Percentiles rank a stretch among this genome's conserved stretches.
Conservation (phyloP, 2,797 vertebrate genomes). For the Serranus cabrilla region DNA sequence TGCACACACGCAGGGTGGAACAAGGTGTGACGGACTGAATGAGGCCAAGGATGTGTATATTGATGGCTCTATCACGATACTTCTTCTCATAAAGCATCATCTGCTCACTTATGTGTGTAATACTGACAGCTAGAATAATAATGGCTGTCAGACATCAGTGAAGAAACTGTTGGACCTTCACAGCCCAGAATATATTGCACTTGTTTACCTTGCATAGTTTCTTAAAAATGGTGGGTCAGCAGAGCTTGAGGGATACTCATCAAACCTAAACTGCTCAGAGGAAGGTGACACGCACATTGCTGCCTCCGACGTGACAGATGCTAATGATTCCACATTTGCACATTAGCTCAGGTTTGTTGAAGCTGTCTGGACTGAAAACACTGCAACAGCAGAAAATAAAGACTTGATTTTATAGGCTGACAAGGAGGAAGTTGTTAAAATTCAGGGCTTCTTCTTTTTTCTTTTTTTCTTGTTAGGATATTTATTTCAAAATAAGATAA, state of each 20-base stretch:
- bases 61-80: constrained; percentile 90
- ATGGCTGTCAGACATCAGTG: constrained; percentile 90
- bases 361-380: constrained; percentile 5
- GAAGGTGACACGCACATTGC: constrained; percentile 10
- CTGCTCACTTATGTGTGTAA: constrained; percentile 88
- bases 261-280: constrained; percentile 45
- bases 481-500: constrained; percentile 3
- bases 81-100: constrained; percentile 85
- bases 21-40: constrained; percentile 72
- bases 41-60: constrained; percentile 83
- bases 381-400: background rate
- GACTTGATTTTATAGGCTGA: background rate
- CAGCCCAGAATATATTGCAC: constrained; percentile 83
- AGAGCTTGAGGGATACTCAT: constrained; percentile 80
- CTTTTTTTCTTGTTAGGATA: background rate
- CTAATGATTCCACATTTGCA: constrained; percentile 47
- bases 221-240: constrained; percentile 78
- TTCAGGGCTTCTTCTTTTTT: background rate
- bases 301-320: constrained; percentile 32
- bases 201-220: constrained; percentile 87
- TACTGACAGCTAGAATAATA: constrained; percentile 92
- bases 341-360: constrained; percentile 13
- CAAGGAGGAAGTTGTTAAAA: constrained; percentile 1
- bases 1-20: constrained; percentile 26
- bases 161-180: constrained; percentile 86